Conservation (phyloP, 2,113 vertebrate genomes). For the Aspiorhynchus laticeps region DNA sequence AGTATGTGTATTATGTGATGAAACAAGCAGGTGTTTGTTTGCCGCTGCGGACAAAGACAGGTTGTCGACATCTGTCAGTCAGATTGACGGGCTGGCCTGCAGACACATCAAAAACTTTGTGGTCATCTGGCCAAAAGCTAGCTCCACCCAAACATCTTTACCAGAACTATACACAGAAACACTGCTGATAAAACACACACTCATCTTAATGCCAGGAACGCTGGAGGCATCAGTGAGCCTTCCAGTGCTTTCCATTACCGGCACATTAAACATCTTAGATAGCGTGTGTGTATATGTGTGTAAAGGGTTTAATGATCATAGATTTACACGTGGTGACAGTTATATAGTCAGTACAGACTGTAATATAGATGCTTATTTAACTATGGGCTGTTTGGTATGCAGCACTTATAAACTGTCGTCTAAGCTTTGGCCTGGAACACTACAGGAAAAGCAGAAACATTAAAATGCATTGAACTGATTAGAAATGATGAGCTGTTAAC, state of each 20-base stretch:
- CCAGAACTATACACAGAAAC: not conserved
- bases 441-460: not conserved
- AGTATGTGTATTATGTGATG: slow-evolving; percentile 16
- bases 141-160: slow-evolving; percentile 27
- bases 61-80: slow-evolving; percentile 21
- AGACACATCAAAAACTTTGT: not conserved
- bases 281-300: not conserved
- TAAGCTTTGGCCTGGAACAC: not conserved
- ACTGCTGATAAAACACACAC: not conserved
- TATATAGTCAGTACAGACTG: not conserved
- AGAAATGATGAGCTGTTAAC: not conserved
- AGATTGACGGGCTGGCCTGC: slow-evolving; percentile 17
- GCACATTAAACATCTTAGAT: not conserved
- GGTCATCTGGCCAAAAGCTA: slow-evolving; percentile 38
- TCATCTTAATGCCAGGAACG: not conserved
- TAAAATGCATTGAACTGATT: not conserved
- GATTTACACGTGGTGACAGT: slow-evolving; percentile 18
- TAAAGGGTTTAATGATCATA: not conserved
- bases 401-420: not conserved
- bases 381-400: slow-evolving; percentile 2
- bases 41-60: not conserved
- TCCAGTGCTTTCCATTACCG: not conserved
- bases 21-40: slow-evolving; percentile 37
- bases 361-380: slow-evolving; percentile 10
- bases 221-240: slow-evolving; percentile 4